Evolutionary conservation across 2,888 invertebrate species (phyloP).

Genomic region (Linnaemya vulpina): DNA sequence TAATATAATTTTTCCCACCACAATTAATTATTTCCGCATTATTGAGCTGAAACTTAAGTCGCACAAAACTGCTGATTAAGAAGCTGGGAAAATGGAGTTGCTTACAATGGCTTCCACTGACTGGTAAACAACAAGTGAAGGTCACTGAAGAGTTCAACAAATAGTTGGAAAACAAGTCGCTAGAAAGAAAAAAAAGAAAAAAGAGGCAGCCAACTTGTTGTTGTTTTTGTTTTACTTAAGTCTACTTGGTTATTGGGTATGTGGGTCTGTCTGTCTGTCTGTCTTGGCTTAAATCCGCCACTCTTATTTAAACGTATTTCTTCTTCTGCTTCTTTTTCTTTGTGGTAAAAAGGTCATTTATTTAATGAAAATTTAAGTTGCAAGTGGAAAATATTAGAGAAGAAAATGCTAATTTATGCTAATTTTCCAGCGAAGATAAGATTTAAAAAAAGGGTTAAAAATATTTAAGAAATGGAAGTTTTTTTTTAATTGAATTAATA

Average conservation of each 20-base stretch:
- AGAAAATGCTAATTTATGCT: neutral
- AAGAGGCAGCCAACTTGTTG: slow-evolving; percentile 10
- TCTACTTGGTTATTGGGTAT: neutral
- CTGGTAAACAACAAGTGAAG: slow-evolving; percentile 44
- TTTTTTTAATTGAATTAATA: neutral
- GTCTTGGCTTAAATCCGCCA: neutral
- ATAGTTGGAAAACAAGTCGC: neutral
- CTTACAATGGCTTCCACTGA: neutral
- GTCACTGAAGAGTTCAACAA: slow-evolving; percentile 22
- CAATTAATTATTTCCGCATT: slow-evolving; percentile 59
- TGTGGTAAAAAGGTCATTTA: neutral
- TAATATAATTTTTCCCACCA: slow-evolving; percentile 50
- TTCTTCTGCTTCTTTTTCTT: too few species aligned
- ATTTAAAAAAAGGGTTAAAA: neutral
- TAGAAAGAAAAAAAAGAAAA: too few species aligned
- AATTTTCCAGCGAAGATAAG: neutral
- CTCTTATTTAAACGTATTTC: neutral
- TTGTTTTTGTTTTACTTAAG: neutral
- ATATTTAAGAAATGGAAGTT: neutral
- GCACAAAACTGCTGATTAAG: slow-evolving; percentile 50
- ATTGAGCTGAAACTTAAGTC: slow-evolving; percentile 5
- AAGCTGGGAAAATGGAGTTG: slow-evolving; percentile 57
- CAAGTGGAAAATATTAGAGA: neutral
- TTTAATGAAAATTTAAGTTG: neutral
- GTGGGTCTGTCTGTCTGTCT: neutral